These are phyloP conservation scores for Platysternon megacephalum DNA, from an alignment of 2,113 vertebrate species.

Conservation along the genomic window DNA sequence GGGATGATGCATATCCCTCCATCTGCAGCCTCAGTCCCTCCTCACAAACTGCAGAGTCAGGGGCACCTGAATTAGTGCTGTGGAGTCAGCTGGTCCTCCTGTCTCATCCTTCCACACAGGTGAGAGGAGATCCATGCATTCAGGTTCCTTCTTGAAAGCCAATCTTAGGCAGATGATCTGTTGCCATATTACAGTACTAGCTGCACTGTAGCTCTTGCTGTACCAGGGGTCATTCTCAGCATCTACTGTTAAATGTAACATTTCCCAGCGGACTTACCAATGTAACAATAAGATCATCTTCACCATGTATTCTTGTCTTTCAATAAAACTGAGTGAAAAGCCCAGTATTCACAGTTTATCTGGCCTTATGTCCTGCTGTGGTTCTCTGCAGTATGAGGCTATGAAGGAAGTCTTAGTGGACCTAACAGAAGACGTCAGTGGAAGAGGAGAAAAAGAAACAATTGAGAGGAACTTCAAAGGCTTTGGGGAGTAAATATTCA, in stretches of 20 bases:
- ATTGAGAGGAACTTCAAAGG: background rate
- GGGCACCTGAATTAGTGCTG: background rate
- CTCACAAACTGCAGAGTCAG: background rate
- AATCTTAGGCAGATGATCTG: background rate
- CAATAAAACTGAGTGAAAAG: background rate
- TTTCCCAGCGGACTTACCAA: background rate
- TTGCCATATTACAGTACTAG: background rate
- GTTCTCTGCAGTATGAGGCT: background rate
- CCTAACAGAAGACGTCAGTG: background rate
- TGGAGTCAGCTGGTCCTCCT: background rate
- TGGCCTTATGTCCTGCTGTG: background rate
- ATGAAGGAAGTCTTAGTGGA: background rate
- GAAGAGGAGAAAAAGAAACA: background rate
- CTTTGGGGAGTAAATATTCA: background rate
- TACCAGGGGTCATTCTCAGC: background rate
- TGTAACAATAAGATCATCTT: background rate
- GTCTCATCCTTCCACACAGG: background rate
- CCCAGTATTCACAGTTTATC: background rate
- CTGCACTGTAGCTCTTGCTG: background rate
- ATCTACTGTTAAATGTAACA: background rate
- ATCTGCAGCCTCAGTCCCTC: background rate
- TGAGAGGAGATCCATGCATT: background rate
- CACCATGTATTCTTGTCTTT: background rate
- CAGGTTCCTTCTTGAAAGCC: background rate
- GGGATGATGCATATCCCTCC: background rate